A percentile compares a stretch with the other conserved stretches of the same genome.
Evolutionary conservation across 1,140 invertebrate genomes (phyloP).

Genomic region (Yoshiicerus persimilis): DNA sequence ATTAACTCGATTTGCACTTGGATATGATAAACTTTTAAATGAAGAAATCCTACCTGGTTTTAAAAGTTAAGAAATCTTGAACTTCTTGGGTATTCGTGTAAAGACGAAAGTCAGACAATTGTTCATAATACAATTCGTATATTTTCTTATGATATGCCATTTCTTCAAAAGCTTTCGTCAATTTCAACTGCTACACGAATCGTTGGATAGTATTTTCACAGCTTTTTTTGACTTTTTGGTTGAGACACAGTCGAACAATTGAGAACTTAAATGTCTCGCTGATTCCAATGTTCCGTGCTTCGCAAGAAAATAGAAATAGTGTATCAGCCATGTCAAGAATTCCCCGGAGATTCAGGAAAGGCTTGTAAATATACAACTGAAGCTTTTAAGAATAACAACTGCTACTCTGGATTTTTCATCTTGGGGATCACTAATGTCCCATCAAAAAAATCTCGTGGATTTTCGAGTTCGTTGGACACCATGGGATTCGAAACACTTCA

Average conservation of each 20-base stretch:
- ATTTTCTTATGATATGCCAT: constrained; percentile 25
- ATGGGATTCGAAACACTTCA: not conserved
- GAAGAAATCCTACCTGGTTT: constrained; percentile 10
- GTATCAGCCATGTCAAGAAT: not conserved
- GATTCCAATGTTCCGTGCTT: constrained; percentile 5
- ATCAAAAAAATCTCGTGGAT: constrained; percentile 23
- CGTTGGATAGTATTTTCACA: not conserved
- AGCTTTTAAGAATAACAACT: not conserved
- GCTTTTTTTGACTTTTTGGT: constrained; percentile 25
- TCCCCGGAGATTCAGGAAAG: not conserved
- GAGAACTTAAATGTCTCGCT: constrained; percentile 15
- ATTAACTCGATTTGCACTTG: constrained; percentile 6
- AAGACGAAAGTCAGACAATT: constrained; percentile 23
- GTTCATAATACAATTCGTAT: constrained; percentile 13
- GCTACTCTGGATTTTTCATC: constrained; percentile 24
- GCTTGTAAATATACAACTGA: not conserved
- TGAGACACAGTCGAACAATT: not conserved
- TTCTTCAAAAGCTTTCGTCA: constrained; percentile 12
- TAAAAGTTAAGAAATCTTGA: constrained; percentile 25
- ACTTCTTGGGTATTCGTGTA: constrained; percentile 2
- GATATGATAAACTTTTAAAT: constrained; percentile 2
- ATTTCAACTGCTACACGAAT: constrained; percentile 26
- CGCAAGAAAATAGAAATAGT: constrained; percentile 7
- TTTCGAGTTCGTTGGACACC: constrained; percentile 17
- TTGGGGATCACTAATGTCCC: constrained; percentile 1